Evolutionary conservation across 2,797 vertebrate genomes (phyloP), one percentile per base, ranked within the genome.

Genomic region (Tiaroga cobitis): DNA sequence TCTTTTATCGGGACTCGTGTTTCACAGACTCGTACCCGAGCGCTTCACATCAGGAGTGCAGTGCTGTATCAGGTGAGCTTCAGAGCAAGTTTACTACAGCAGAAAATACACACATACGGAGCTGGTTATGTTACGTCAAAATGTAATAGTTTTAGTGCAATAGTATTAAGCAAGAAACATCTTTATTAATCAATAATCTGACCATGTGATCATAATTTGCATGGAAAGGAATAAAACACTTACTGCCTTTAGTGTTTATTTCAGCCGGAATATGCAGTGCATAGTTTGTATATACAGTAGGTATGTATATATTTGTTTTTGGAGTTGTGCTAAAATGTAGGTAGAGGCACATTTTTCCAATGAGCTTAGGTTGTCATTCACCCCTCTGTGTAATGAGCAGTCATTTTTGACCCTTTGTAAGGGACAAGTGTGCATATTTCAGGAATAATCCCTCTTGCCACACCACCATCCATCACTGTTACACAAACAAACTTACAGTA

Each of bases 391-490:
- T 77, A 56, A 39, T 39, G n/a, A 39, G 7, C 13, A 59, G 34
- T 39, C 21, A 1, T 77, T 9, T 59, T 77, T 77, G 21, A 59
- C 75, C 54, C 34, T 77, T 77, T 77, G 24, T 61, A 37, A 76
- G 13, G 18, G 75, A 59, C 54, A 77, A 39, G 34, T 59, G 75
- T 39, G 51, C 75, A 39, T 77, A 59, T 77, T 77, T 59, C 21
- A 26, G 51, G 24, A 77, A 77, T 34, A 77, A 39, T 59, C 34
- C 32, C 75, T 24, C 32, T 59, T 59, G 13, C 54, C 75, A 77
- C 51, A 77, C 11, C 13, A 39, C 24, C 75, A 61, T 77, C 51
- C 51, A 77, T 77, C 75, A 61, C 75, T 59, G 75, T 76, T 39
- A 41, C 37, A 54, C 34, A 26, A 39, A 61, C 19, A 3, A 54